Evolutionary conservation across 2,113 vertebrate species (phyloP).

Genomic region (Ranitomeya variabilis): DNA sequence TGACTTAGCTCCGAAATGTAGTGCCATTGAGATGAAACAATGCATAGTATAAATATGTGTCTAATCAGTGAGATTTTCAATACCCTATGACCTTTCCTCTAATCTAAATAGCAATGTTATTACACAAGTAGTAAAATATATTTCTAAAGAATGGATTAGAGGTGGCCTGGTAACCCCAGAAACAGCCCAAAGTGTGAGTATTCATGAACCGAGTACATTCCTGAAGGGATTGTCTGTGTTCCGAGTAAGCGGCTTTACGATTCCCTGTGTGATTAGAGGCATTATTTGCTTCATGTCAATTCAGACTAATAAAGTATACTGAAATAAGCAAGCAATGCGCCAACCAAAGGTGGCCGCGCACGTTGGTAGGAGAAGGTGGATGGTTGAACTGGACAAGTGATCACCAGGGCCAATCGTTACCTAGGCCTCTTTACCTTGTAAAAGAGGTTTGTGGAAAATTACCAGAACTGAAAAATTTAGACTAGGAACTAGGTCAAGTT

Average conservation of each 20-base stretch:
- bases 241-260: constrained; percentile 49
- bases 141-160: background rate
- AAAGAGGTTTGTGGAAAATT: background rate
- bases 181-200: constrained; percentile 6
- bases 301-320: constrained; percentile 25
- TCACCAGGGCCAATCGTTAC: background rate
- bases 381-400: background rate
- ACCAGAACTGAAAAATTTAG: background rate
- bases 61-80: background rate
- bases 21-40: background rate
- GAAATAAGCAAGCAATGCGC: background rate
- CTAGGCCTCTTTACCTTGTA: background rate
- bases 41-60: background rate
- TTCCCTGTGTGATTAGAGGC: constrained; percentile 13
- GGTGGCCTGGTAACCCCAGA: constrained; percentile 16
- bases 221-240: constrained; percentile 42
- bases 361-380: too few species aligned
- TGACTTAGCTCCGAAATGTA: background rate
- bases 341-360: background rate
- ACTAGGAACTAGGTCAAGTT: background rate
- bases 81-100: background rate
- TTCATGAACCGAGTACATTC: constrained; percentile 39
- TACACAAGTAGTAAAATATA: background rate
- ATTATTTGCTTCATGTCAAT: constrained; percentile 37
- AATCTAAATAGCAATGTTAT: background rate